phyloP scores from a whole-genome alignment of 2,113 vertebrate species.

The Trichomycterus rosablanca region DNA sequence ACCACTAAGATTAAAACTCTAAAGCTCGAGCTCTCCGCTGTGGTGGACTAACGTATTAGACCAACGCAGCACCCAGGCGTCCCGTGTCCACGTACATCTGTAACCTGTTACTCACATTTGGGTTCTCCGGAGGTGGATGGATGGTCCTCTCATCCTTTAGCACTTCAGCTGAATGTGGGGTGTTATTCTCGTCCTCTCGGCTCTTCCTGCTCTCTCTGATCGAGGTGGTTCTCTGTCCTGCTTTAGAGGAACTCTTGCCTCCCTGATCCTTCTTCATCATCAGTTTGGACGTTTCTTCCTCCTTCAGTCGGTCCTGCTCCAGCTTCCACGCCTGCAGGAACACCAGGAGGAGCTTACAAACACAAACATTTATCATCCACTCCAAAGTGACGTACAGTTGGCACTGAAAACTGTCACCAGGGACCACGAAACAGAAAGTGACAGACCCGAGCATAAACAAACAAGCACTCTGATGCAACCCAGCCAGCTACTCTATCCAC shows the following conservation, averaged over 20 bases:
- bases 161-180: not conserved
- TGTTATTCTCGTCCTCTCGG: conserved; percentile 18
- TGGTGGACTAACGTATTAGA: not conserved
- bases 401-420: too few species aligned
- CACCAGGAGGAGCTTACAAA: too few species aligned
- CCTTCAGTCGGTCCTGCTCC: conserved; percentile 62
- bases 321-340: too few species aligned
- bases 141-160: not conserved
- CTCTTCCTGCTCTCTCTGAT: too few species aligned
- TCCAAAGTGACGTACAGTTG: too few species aligned
- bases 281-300: conserved; percentile 62
- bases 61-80: not conserved
- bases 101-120: conserved; percentile 55
- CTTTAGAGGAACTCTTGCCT: conserved; percentile 44
- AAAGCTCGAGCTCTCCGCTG: too few species aligned
- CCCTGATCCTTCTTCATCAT: conserved; percentile 56
- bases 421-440: too few species aligned
- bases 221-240: conserved; percentile 18
- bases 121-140: conserved; percentile 30
- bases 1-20: too few species aligned
- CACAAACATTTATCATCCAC: too few species aligned
- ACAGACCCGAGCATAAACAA: too few species aligned
- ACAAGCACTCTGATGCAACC: too few species aligned
- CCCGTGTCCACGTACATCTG: not conserved
- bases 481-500: conserved; percentile 67